Percentiles rank a stretch among this genome's conserved stretches.
phyloP scores from a whole-genome alignment of 2,113 vertebrate species.

The Poecile atricapillus region DNA sequence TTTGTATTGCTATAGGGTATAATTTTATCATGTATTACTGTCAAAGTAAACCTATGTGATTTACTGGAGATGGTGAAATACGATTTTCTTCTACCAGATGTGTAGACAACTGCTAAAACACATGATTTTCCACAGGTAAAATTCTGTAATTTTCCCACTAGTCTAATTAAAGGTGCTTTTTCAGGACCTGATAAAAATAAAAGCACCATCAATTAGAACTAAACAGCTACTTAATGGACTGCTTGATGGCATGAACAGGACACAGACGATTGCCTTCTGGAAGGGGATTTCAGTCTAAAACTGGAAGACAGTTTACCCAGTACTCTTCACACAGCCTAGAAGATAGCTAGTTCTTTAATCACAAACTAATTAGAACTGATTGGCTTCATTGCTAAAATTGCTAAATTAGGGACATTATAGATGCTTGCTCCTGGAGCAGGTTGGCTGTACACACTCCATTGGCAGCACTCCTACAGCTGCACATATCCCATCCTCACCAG shows the following conservation, averaged over 20 bases:
- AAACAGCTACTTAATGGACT: conserved; percentile 8
- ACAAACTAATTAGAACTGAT: conserved; percentile 14
- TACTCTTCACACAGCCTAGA: background rate
- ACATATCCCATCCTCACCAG: background rate
- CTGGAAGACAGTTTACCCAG: background rate
- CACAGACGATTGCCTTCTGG: background rate
- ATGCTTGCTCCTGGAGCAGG: background rate
- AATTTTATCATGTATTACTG: background rate
- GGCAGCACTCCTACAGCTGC: background rate
- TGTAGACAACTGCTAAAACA: background rate
- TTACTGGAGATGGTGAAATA: background rate
- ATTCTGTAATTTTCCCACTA: background rate
- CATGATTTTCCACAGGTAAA: background rate
- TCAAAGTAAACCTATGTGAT: background rate
- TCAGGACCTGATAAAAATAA: background rate
- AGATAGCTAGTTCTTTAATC: background rate
- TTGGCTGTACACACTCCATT: background rate
- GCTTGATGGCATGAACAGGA: background rate
- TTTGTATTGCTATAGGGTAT: background rate
- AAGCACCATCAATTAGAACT: background rate
- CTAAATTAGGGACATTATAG: background rate
- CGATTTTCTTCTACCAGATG: background rate
- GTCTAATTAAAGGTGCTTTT: background rate
- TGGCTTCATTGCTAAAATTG: background rate
- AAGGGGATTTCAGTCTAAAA: background rate